Percentiles rank a stretch among this genome's conserved stretches.
These are phyloP conservation scores for Ceramica pisi DNA, from an alignment of 2,888 invertebrate species.

Conservation along the genomic window DNA sequence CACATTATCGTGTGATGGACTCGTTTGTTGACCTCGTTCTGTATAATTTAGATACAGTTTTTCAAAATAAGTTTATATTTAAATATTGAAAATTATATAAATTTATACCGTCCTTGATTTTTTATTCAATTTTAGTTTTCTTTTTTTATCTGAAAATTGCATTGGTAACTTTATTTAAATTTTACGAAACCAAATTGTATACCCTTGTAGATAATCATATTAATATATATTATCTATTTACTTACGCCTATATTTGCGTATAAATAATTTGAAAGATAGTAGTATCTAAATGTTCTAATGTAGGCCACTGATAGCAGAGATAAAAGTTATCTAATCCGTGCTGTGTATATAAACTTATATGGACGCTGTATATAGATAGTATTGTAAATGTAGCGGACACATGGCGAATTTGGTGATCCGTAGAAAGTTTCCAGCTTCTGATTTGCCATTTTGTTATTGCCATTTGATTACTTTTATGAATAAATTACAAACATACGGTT, in stretches of 20 bases:
- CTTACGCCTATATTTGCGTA: background rate
- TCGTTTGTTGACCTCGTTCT: too few species aligned
- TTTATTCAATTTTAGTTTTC: background rate
- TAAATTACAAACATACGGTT: background rate
- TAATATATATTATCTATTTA: background rate
- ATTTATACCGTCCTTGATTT: too few species aligned
- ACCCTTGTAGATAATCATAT: background rate
- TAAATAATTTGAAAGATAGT: background rate
- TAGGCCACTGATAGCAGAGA: constrained; percentile 19
- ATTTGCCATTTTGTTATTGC: too few species aligned
- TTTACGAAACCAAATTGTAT: background rate
- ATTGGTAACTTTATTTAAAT: too few species aligned
- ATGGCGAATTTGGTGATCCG: background rate
- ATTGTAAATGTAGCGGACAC: constrained; percentile 10
- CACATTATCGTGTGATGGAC: too few species aligned
- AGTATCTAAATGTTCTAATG: constrained; percentile 8
- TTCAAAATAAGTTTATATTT: too few species aligned
- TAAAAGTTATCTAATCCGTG: constrained; percentile 28
- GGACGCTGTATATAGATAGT: constrained; percentile 7
- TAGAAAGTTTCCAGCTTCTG: background rate
- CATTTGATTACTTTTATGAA: too few species aligned
- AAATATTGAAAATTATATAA: too few species aligned
- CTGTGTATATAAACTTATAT: background rate
- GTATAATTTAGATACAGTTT: too few species aligned
- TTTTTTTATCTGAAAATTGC: background rate